Percentiles rank a stretch among this genome's conserved stretches.
phyloP scores from a whole-genome alignment of 2,888 invertebrate genomes.

The Acanthosepion esculentum region DNA sequence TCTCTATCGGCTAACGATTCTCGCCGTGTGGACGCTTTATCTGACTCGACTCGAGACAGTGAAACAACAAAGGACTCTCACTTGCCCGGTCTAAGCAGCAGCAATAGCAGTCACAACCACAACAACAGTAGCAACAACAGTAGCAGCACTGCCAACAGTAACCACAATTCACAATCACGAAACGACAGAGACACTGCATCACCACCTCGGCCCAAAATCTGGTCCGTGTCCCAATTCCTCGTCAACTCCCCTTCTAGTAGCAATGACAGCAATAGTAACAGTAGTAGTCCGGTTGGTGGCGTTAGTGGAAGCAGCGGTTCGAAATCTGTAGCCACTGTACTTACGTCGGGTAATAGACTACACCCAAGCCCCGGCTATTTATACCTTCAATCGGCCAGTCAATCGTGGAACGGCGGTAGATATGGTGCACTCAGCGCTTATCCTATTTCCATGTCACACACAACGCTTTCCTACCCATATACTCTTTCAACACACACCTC shows the following conservation, averaged over 20 bases:
- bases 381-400: slow-evolving; percentile 60
- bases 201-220: slow-evolving; percentile 63
- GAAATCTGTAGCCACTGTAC: slow-evolving; percentile 56
- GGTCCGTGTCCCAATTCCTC: slow-evolving; percentile 66
- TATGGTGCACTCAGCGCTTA: slow-evolving; percentile 61
- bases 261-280: slow-evolving; percentile 46
- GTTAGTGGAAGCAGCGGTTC: slow-evolving; percentile 52
- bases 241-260: slow-evolving; percentile 53
- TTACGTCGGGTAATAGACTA: slow-evolving; percentile 50
- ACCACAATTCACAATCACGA: slow-evolving; percentile 23
- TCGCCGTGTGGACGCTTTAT: background rate
- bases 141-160: background rate
- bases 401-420: slow-evolving; percentile 58
- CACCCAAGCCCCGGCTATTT: slow-evolving; percentile 56
- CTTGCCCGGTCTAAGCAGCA: background rate
- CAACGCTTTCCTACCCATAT: slow-evolving; percentile 69
- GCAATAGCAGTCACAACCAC: background rate
- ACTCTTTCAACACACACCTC: slow-evolving; percentile 62
- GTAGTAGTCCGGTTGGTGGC: slow-evolving; percentile 46
- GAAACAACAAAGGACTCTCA: slow-evolving; percentile 17
- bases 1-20: background rate
- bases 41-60: slow-evolving; percentile 37
- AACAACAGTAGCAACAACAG: background rate
- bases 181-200: slow-evolving; percentile 37
- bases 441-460: slow-evolving; percentile 64